Evolutionary conservation across 2,888 invertebrate genomes (phyloP).

Genomic region (Drosophila phalerata): DNA sequence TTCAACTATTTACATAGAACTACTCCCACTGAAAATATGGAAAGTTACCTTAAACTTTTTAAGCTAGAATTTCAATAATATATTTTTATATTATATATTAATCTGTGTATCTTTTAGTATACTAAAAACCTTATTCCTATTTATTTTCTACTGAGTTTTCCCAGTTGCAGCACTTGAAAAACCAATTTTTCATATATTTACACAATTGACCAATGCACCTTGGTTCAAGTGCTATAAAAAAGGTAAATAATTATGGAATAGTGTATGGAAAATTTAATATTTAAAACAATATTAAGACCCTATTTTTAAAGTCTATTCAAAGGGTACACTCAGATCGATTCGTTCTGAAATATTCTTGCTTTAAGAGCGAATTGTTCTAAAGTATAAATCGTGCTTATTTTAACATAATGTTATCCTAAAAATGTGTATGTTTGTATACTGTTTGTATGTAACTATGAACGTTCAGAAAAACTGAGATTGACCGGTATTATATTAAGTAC

Average conservation of each 20-base stretch:
- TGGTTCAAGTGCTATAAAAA: neutral
- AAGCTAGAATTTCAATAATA: neutral
- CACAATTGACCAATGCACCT: constrained; percentile 14
- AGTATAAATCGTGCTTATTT: too few relatives aligned
- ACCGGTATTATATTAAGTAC: too few relatives aligned
- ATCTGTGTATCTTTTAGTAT: neutral
- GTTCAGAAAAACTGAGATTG: too few relatives aligned
- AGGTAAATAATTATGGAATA: neutral
- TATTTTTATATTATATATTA: neutral
- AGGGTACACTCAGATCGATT: too few relatives aligned
- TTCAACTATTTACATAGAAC: constrained; percentile 33
- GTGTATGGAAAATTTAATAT: too few relatives aligned
- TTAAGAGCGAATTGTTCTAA: too few relatives aligned
- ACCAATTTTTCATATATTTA: constrained; percentile 1
- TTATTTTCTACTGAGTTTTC: neutral
- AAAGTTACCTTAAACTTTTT: constrained; percentile 22
- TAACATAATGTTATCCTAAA: too few relatives aligned
- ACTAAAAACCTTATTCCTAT: neutral
- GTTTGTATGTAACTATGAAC: too few relatives aligned
- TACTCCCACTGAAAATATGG: constrained; percentile 17
- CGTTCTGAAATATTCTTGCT: too few relatives aligned
- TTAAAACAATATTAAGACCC: too few relatives aligned
- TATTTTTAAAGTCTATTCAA: too few relatives aligned
- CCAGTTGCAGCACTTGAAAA: constrained; percentile 11
- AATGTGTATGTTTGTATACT: too few relatives aligned